Conservation (phyloP, 2,113 vertebrate genomes). For the Macaca nemestrina region DNA sequence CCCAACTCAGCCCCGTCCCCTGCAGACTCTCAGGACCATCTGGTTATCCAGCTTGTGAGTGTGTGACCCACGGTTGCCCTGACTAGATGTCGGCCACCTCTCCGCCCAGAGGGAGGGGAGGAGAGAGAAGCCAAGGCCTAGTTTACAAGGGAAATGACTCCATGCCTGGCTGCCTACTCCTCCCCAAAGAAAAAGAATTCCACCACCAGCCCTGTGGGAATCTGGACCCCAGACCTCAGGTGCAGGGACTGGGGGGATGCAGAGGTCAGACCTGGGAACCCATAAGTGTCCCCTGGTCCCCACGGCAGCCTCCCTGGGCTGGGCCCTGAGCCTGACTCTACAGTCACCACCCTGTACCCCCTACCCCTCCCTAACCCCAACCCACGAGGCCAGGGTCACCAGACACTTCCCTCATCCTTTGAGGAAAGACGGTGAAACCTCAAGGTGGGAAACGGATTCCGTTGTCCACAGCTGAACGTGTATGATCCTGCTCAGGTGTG, state of each 20-base stretch:
- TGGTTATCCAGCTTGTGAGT: neutral
- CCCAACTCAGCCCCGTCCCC: neutral
- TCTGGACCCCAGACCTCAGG: neutral
- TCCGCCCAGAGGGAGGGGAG: neutral
- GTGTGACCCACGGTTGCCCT: rapidly evolving
- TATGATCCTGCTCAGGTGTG: rapidly evolving
- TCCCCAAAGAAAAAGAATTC: neutral
- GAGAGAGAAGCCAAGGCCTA: neutral
- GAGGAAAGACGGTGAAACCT: neutral
- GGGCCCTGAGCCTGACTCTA: neutral
- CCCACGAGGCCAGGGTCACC: neutral
- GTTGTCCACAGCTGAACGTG: rapidly evolving
- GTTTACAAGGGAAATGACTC: neutral
- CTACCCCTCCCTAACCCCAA: no score
- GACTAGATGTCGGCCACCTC: neutral
- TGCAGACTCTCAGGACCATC: neutral
- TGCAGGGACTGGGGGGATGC: rapidly evolving
- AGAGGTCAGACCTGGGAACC: neutral
- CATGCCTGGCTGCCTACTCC: neutral
- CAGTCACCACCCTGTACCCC: no score
- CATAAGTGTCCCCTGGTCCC: rapidly evolving
- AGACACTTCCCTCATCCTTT: neutral
- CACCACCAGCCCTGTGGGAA: neutral
- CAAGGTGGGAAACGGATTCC: rapidly evolving
- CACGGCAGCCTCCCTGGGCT: neutral